Evolutionary conservation across 2,113 vertebrate species (phyloP).

Genomic region (Pollachius pollachius): DNA sequence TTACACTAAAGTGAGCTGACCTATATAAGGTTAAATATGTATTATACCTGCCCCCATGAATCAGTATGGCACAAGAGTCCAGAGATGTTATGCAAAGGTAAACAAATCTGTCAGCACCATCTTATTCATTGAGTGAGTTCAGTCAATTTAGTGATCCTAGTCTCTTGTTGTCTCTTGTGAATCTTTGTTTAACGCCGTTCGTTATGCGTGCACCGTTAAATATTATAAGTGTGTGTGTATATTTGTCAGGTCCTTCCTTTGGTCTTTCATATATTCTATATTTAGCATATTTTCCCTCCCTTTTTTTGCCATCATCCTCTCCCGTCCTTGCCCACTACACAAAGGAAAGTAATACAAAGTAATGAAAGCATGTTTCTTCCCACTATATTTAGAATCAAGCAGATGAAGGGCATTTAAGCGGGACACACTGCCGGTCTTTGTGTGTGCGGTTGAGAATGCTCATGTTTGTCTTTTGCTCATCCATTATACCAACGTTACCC

Average conservation of each 20-base stretch:
- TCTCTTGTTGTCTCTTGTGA: not conserved
- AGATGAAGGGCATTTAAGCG: constrained; percentile 67
- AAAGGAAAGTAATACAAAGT: constrained; percentile 29
- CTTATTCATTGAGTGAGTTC: no score
- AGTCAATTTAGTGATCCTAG: no score
- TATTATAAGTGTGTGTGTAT: not conserved
- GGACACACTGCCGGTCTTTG: constrained; percentile 51
- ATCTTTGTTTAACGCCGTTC: not conserved
- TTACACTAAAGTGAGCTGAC: no score
- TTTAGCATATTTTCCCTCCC: not conserved
- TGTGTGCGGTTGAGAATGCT: constrained; percentile 33
- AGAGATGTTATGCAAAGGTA: no score
- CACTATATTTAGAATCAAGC: constrained; percentile 70
- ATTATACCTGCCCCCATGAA: no score
- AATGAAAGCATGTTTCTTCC: constrained; percentile 49
- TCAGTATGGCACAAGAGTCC: no score
- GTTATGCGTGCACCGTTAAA: not conserved
- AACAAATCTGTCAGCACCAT: no score
- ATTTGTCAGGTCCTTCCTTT: not conserved
- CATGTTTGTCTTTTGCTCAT: constrained; percentile 46
- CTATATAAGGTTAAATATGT: no score
- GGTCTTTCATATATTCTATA: not conserved
- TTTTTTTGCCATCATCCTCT: constrained; percentile 45
- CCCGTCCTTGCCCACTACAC: constrained; percentile 40
- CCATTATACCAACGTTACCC: constrained; percentile 48